phyloP scores from a whole-genome alignment of 1,140 invertebrate genomes.

The Ostrea denselamellosa region DNA sequence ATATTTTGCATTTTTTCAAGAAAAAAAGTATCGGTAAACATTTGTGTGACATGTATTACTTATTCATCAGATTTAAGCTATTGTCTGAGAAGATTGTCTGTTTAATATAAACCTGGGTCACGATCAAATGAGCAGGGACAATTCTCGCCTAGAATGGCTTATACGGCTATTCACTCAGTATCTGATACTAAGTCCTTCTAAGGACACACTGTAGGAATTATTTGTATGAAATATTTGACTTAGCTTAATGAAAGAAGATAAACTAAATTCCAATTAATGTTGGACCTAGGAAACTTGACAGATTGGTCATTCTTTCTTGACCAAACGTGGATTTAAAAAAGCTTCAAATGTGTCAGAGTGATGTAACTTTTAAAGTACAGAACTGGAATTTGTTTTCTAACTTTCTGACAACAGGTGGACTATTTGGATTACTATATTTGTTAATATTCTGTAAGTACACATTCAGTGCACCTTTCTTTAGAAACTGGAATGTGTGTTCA shows the following conservation, averaged over 20 bases:
- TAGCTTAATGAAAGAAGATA: conserved; percentile 15
- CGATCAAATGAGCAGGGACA: conserved; percentile 36
- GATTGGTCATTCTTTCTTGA: neutral
- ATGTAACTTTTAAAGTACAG: neutral
- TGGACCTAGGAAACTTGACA: neutral
- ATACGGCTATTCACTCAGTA: conserved; percentile 6
- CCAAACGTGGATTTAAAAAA: neutral
- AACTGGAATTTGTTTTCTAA: neutral
- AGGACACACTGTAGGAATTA: conserved; percentile 24
- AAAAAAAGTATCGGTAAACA: neutral
- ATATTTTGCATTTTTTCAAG: neutral
- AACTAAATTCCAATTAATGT: conserved; percentile 31
- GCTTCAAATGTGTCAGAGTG: neutral
- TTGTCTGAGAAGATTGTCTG: conserved; percentile 24
- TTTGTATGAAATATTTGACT: conserved; percentile 40
- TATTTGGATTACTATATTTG: neutral
- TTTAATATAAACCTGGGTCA: conserved; percentile 33
- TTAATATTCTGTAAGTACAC: neutral
- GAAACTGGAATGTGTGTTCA: neutral
- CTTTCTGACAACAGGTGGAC: neutral
- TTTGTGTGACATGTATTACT: conserved; percentile 9
- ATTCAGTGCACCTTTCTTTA: neutral
- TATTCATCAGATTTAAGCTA: conserved; percentile 27
- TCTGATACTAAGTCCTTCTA: neutral
- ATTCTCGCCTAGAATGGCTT: conserved; percentile 1